Conservation (phyloP, 2,797 vertebrate genomes). For the Borostomias antarcticus region DNA sequence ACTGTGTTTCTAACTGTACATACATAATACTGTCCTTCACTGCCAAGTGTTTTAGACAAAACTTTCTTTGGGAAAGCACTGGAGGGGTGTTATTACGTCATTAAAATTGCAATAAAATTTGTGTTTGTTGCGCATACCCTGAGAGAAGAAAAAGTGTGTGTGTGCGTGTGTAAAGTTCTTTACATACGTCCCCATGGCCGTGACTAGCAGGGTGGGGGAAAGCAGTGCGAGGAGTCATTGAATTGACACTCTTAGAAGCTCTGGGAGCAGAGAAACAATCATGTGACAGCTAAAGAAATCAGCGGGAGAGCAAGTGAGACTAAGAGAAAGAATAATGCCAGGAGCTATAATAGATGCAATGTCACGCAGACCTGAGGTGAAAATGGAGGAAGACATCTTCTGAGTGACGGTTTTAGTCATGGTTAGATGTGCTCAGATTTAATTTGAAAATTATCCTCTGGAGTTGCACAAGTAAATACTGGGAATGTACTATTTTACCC, state of each 20-base stretch:
- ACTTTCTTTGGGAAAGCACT: constrained; percentile 6
- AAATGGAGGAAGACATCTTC: constrained; percentile 6
- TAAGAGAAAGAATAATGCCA: not conserved
- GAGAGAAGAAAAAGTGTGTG: constrained; percentile 1
- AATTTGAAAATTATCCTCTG: not conserved
- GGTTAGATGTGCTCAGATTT: not conserved
- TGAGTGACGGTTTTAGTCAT: not conserved
- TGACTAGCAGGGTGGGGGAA: constrained; percentile 43
- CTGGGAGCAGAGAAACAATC: not conserved
- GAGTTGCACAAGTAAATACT: not conserved
- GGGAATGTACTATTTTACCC: too few relatives aligned
- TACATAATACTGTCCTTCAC: too few relatives aligned
- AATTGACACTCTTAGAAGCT: constrained; percentile 4
- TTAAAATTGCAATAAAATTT: constrained; percentile 46
- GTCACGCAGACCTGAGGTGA: not conserved
- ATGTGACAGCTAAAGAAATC: constrained; percentile 6
- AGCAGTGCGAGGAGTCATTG: constrained; percentile 12
- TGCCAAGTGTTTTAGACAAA: constrained; percentile 25
- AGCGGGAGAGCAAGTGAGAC: not conserved
- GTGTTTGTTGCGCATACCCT: constrained; percentile 26
- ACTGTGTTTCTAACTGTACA: too few relatives aligned
- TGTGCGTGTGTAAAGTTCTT: not conserved
- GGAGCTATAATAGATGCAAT: not conserved
- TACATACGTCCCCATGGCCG: too few relatives aligned
- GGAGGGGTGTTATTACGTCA: constrained; percentile 19